Evolutionary conservation across 23 tunicate genomes (phyloP), one percentile per base, ranked within the genome.

Genomic region (Styela plicata): DNA sequence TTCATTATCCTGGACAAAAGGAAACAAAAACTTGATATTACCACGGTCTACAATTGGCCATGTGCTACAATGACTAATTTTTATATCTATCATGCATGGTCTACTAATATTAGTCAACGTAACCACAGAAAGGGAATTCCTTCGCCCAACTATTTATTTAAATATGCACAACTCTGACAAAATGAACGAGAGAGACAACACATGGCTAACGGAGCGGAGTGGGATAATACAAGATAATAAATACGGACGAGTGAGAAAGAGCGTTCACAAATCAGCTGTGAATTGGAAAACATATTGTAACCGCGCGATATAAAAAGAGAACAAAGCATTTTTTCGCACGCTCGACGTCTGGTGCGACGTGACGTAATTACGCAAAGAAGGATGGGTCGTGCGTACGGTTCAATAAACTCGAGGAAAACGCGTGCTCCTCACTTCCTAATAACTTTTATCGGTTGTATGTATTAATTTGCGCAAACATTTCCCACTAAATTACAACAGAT

Each of bases 211-310:
- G 77, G 16, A 36, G 3, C 17, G 35, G 37, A 71, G 36, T 71
- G 36, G 5, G 36, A 71, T 71, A 71, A 71, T 24, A 71, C 34
- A 29, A 32, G 77, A 71, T 34, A 26, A 31, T 71, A 71, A 32
- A 21, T 22, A 32, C 7, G 77, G 23, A 32, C 17, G 77, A 71
- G 77, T 34, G 77, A 71, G 77, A 71, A 36, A 71, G 17, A 30
- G 5, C 24, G 16, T 71, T 71, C 34, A 3, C 77, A 71, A 76
- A 76, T 76, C 81, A 76, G 81, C 81, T 76, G 81, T 76, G 81
- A 25, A 44, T 24, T 36, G 66, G 81, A 76, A 76, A 76, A 76
- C 81, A 76, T 25, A 22, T 44, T 53, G 64, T 25, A 26, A 36
- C 10, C 57, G 57, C 57, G 13, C 57, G 13, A 44, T 44, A 44